phyloP scores from a whole-genome alignment of 2,888 invertebrate species.

The Eupithecia vulgata region DNA sequence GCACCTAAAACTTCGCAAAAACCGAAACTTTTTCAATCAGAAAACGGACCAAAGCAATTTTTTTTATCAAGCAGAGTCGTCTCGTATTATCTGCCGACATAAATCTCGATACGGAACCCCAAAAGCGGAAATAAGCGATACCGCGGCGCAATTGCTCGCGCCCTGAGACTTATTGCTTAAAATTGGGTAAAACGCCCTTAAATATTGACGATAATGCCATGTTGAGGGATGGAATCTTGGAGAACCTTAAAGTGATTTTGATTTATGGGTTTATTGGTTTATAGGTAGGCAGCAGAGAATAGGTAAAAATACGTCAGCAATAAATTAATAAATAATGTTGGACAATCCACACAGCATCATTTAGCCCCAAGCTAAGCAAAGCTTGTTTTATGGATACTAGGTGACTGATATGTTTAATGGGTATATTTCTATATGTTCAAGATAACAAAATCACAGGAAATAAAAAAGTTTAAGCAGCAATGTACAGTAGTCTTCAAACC shows the following conservation, averaged over 20 bases:
- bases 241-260: conserved; percentile 12
- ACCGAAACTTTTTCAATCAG: conserved; percentile 58
- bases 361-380: too few species aligned
- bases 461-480: neutral
- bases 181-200: conserved; percentile 50
- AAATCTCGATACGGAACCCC: conserved; percentile 45
- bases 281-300: neutral
- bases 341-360: too few species aligned
- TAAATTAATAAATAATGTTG: too few species aligned
- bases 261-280: neutral
- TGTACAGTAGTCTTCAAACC: neutral
- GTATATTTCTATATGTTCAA: neutral
- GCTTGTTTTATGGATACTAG: too few species aligned
- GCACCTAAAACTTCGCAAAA: conserved; percentile 31
- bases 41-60: conserved; percentile 47
- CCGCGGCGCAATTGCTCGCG: conserved; percentile 57
- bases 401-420: too few species aligned
- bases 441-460: neutral
- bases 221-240: conserved; percentile 14
- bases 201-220: conserved; percentile 30
- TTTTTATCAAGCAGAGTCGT: conserved; percentile 45
- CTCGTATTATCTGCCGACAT: conserved; percentile 46
- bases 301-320: neutral
- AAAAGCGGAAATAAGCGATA: conserved; percentile 54
- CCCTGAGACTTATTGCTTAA: conserved; percentile 55